These are phyloP conservation scores for Tryphoninae sp. DNA, from an alignment of 2,888 invertebrate genomes.

Conservation along the genomic window DNA sequence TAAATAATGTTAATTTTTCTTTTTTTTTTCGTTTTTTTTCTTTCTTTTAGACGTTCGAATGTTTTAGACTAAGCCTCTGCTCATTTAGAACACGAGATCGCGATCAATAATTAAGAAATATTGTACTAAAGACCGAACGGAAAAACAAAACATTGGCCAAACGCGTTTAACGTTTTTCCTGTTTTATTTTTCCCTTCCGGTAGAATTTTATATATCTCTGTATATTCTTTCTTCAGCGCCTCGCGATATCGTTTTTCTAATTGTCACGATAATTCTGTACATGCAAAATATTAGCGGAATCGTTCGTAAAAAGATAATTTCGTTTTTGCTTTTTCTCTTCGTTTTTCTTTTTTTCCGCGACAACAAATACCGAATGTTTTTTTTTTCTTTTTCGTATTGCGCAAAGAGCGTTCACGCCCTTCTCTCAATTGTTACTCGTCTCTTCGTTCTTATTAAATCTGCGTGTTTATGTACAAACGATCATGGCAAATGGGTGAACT, in stretches of 20 bases:
- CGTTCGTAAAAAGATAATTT: conserved; percentile 3
- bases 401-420: conserved; percentile 24
- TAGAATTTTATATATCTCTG: conserved; percentile 16
- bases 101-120: conserved; percentile 53
- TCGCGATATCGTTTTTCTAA: conserved; percentile 14
- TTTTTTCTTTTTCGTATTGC: neutral
- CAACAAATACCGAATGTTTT: neutral
- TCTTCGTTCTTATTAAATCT: conserved; percentile 43
- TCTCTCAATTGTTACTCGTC: conserved; percentile 47
- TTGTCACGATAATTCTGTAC: conserved; percentile 45
- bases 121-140: conserved; percentile 28
- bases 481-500: conserved; percentile 55
- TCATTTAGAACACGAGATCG: conserved; percentile 39
- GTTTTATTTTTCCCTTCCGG: conserved; percentile 26
- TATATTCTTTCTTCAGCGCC: neutral
- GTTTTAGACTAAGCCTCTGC: conserved; percentile 45
- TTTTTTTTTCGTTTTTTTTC: conserved; percentile 21
- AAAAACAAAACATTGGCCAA: conserved; percentile 18
- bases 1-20: conserved; percentile 42
- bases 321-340: conserved; percentile 7
- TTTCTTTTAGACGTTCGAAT: conserved; percentile 37
- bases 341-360: neutral
- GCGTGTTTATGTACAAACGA: conserved; percentile 58
- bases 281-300: conserved; percentile 24
- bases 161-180: conserved; percentile 34